Evolutionary conservation across 2,888 invertebrate genomes (phyloP).

Genomic region (Malachius bipustulatus): DNA sequence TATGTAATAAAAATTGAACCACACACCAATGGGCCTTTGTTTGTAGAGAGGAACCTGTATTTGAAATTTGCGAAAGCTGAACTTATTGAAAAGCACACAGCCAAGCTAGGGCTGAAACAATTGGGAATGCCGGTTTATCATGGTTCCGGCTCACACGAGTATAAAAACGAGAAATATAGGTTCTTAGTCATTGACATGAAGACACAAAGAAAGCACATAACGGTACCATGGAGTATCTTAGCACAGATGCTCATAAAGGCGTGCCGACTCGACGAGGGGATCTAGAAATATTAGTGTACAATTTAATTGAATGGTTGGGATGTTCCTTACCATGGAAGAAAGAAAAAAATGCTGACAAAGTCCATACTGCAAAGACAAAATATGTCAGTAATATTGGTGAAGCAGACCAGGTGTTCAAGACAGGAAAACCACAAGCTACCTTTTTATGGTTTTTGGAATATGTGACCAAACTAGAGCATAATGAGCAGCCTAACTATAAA

Average conservation of each 20-base stretch:
- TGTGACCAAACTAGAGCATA: too few relatives aligned
- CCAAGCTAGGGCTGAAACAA: too few relatives aligned
- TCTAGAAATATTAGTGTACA: conserved; percentile 87
- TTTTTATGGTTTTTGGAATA: too few relatives aligned
- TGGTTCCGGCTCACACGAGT: conserved; percentile 73
- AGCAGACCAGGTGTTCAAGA: too few relatives aligned
- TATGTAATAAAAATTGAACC: conserved; percentile 81
- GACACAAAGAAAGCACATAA: conserved; percentile 90
- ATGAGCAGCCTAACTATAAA: too few relatives aligned
- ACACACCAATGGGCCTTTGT: conserved; percentile 83
- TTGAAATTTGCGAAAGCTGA: conserved; percentile 58
- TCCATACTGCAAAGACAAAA: conserved; percentile 57
- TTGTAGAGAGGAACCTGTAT: conserved; percentile 89
- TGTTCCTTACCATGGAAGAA: conserved; percentile 78
- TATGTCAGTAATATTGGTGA: conserved; percentile 47
- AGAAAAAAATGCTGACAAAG: conserved; percentile 51
- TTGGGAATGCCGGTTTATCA: conserved; percentile 79
- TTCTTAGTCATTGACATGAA: conserved; percentile 80
- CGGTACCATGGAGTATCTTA: conserved; percentile 94
- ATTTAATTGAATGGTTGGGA: conserved; percentile 84
- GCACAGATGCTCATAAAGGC: conserved; percentile 91
- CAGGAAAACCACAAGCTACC: too few relatives aligned
- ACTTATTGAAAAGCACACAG: conserved; percentile 56
- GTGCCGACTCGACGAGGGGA: conserved; percentile 82
- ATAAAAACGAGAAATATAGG: conserved; percentile 66